Evolutionary conservation across 2,888 invertebrate genomes (phyloP), one percentile per base, ranked within the genome.

Genomic region (Hydrotaea cyrtoneurina): DNA sequence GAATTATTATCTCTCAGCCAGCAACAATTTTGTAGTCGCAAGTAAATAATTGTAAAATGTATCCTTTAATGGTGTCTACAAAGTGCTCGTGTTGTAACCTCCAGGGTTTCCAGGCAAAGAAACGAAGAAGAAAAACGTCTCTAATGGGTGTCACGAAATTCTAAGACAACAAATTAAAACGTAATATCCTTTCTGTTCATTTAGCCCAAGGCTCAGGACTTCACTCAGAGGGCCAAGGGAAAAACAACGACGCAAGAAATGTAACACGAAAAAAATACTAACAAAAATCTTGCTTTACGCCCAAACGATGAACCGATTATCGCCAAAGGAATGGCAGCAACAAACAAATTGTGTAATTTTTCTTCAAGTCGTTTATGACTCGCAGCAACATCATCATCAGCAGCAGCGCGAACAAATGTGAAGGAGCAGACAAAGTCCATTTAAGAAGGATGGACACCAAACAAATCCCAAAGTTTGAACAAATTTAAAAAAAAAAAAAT

Each of bases 321-420:
- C 43, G 66, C 66, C 66, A 66, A 66, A 66, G 11, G 66, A 21
- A 66, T 43, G 66, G 43, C 66, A 66, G 66, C n/a, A 39, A 43
- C 13, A 10, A 66, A 66, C 66, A 66, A 66, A 66, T 66, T 66
- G 43, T 66, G 66, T 43, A 19, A 43, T 66, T 66, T 64, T 43
- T 66, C 66, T 66, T 43, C n/a, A 66, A 66, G 43, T 43, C 66
- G 43, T 66, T 66, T 39, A 66, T 13, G 31, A 21, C 39, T 66
- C 11, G 17, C 21, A 66, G 21, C 39, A 36, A 59, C 21, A 64
- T 4, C 31, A 31, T 31, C 31, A 31, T 2, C 31, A 31, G 31
- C 31, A 64, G 39, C 39, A 36, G 31, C 17, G 19, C 8, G 3
- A 13, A 50, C n/a, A 50, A 50, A 50, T 50, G 3, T 23, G 13